Percentiles rank a stretch among this genome's conserved stretches.
Conservation (phyloP, 2,888 invertebrate genomes). For the Polyommatus icarus region DNA sequence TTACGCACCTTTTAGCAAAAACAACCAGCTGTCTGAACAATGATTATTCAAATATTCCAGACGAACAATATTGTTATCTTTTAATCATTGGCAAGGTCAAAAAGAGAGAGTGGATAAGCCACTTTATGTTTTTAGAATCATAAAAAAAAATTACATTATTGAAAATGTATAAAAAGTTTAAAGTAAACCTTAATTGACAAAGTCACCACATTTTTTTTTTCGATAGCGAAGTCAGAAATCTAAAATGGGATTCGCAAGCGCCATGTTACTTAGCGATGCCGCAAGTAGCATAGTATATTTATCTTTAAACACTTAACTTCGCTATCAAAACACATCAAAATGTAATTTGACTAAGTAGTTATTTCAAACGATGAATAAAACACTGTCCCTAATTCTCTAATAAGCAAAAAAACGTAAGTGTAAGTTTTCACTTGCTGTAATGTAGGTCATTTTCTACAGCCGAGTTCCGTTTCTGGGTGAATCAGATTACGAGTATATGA, state of each 20-base stretch:
- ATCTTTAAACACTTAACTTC: too few relatives aligned
- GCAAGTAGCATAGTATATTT: too few relatives aligned
- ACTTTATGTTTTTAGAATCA: too few relatives aligned
- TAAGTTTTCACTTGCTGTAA: slow-evolving; percentile 34
- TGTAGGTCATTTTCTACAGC: slow-evolving; percentile 46
- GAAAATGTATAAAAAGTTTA: too few relatives aligned
- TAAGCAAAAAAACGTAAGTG: slow-evolving; percentile 12
- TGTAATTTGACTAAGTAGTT: not conserved
- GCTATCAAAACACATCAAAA: too few relatives aligned
- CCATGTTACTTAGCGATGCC: too few relatives aligned
- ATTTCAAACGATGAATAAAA: not conserved
- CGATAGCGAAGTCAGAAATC: too few relatives aligned
- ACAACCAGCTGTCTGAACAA: not conserved
- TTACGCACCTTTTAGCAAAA: slow-evolving; percentile 2
- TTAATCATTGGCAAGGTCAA: not conserved
- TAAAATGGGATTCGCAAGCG: too few relatives aligned
- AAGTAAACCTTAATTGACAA: too few relatives aligned
- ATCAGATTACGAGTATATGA: slow-evolving; percentile 45
- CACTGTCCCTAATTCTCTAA: not conserved
- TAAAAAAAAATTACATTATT: too few relatives aligned
- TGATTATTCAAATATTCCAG: not conserved
- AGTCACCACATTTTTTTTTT: too few relatives aligned
- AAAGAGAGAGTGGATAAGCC: too few relatives aligned
- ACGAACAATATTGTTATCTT: not conserved
- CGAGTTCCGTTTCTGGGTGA: slow-evolving; percentile 45